Evolutionary conservation across 2,888 invertebrate genomes (phyloP), one percentile per base, ranked within the genome.

Genomic region (Aporophyla nigra): DNA sequence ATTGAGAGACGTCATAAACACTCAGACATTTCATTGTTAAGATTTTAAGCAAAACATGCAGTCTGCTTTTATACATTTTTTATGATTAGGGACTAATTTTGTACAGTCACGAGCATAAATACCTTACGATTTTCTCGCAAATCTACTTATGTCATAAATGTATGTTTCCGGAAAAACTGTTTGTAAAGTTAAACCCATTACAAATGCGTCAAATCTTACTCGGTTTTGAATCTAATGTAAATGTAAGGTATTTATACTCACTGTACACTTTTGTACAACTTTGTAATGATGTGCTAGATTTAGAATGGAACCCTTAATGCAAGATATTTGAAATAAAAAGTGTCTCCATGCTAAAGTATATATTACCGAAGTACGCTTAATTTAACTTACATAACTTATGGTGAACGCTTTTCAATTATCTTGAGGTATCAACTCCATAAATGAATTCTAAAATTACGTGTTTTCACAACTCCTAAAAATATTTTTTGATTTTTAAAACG

Each of bases 21-120:
- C 49, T 66, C 54, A 12, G n/a, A 16, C n/a, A 63, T 21, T 51
- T 53, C 40, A 59, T 72, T 78, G 9, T 43, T 14, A 71, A 51
- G 27, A 10, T 33, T 54, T 12, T 16, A 43, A 63, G 24, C 56
- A 78, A 71, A 65, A 33, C 24, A 7, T 12, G 54, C 14, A 24
- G 5, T 65, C 71, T 51, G 56, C 56, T 58, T 71, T 77, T 71
- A 27, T 63, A 77, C 43, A 71, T 71, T 76, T 49, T 58, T 46
- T 40, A 71, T 33, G 63, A 54, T 19, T 51, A 51, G 1, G n/a
- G 3, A 54, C 53, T 16, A 49, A 40, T 33, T 53, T 40, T 7
- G 5, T 27, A 21, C 14, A 65, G 27, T 16, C 27, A 66, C 21
- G 14, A 21, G 9, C 51, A 33, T 27, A 65, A 9, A 21, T 27